Base-by-base conservation (phyloP, 2,888 invertebrate genomes). In the Empis stercorea region DNA sequence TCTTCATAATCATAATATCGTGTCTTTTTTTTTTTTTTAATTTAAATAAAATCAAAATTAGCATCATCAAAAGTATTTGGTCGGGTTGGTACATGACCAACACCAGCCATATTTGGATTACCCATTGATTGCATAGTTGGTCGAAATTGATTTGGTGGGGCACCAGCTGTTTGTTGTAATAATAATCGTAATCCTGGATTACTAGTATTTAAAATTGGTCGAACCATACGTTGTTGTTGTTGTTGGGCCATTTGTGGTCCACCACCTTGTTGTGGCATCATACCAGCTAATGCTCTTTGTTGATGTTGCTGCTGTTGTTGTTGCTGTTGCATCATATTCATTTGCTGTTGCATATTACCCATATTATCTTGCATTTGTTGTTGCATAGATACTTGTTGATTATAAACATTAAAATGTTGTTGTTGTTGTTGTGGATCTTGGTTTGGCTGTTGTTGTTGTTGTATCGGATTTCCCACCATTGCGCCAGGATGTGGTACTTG, bases 131-230 rank as follows among this genome's bases (percentile, higher is more conserved):
- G 56, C 58, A 62, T 62, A 51, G 65, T 64, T 0, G 67, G 68
- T 0, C 67, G 62, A 48, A 68, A 67, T 50, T 68, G 68, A 54
- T 66, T 67, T 14, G 61, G 62, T 1, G 68, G 63, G 5, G 47
- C 47, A n/a, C 67, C 59, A 10, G 63, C 57, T 51, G 64, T 68
- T 47, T 67, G 68, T 63, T 89, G 88, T 47, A 89, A 66, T 38
- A 89, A 71, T 66, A 87, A 86, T 13, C 86, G 68, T 11, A 89
- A 72, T 0, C 88, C 87, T 0, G 87, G 84, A 73, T 86, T 87
- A 34, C n/a, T 34, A n/a, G n/a, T 13, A 60, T 83, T 81, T 14
- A 81, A 75, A 67, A 81, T 76, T n/a, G 86, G 85, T 15, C 86
- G 74, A 73, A 87, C 80, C 71, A 81, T 76, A 60, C 82, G 72